Base-by-base conservation (phyloP, 2,888 invertebrate genomes). In the Thereva nobilitata region DNA sequence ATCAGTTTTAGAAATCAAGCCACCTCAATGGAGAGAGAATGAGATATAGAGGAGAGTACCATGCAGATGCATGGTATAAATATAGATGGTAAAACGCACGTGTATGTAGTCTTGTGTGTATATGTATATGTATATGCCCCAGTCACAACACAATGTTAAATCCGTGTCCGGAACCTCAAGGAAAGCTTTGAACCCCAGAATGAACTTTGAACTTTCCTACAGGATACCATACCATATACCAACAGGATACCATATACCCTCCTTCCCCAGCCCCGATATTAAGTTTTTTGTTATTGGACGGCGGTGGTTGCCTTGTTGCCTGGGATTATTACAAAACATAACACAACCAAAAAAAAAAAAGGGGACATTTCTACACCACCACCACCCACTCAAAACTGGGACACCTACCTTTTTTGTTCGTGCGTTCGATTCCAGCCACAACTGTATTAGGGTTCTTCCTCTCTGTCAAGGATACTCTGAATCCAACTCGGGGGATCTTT, bases 151-250 rank as follows among this genome's bases (percentile, higher is more conserved):
- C 35, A 49, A 37, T 53, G 50, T 64, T 52, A 53, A 64, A 64
- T 53, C 64, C 12, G 50, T 50, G 49, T 64, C 64, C 64, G 64
- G 64, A 49, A 64, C 53, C 53, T 44, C 23, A 23, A 37, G 8
- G 41, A 50, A 64, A 64, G 52, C 52, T 64, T 53, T 64, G 53
- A 64, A 64, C 64, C 53, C 23, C 53, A 50, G 35, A 23, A n/a
- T 53, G 53, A 64, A 53, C 52, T 64, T 53, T 53, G 53, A 64
- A 53, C 53, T 64, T 64, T 64, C 41, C 40, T 2, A 23, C 23
- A 23, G 23, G 23, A 23, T 23, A 23, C 23, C 23, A 23, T 23
- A 23, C 23, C 23, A 23, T 23, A 23, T 23, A 61, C 12, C 35
- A 8, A 23, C 40, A 50, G 50, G 41, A n/a, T 7, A 12, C 5